These are phyloP conservation scores for Hoplostethus mediterraneus DNA, from an alignment of 2,797 vertebrate species.

Conservation along the genomic window DNA sequence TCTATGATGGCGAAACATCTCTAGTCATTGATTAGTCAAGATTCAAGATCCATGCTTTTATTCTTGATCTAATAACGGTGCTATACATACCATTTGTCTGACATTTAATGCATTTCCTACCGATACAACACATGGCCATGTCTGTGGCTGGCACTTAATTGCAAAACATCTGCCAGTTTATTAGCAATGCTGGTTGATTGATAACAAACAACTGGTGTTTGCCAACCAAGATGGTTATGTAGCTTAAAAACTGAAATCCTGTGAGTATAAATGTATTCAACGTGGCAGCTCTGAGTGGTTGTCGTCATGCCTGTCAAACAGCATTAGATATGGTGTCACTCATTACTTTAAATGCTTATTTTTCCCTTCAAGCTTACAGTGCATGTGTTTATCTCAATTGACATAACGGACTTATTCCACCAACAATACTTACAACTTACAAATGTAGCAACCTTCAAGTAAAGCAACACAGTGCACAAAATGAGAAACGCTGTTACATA, in stretches of 20 bases:
- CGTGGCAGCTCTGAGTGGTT: constrained; percentile 56
- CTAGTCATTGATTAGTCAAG: not conserved
- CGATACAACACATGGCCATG: not conserved
- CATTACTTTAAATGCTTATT: constrained; percentile 9
- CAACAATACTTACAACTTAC: not conserved
- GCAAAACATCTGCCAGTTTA: constrained; percentile 1
- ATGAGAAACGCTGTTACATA: constrained; percentile 27
- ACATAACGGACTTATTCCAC: not conserved
- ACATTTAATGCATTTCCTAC: not conserved
- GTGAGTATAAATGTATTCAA: constrained; percentile 25
- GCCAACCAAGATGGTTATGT: not conserved
- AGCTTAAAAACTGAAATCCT: constrained; percentile 14
- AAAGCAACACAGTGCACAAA: not conserved
- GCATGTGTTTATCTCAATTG: constrained; percentile 19
- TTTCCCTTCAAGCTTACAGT: constrained; percentile 11
- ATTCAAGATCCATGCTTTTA: not conserved
- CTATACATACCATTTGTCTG: not conserved
- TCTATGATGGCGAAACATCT: not conserved
- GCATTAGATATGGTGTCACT: constrained; percentile 57
- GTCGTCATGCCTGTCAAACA: constrained; percentile 56
- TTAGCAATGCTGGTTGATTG: not conserved
- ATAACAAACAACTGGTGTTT: constrained; percentile 6
- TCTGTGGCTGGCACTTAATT: not conserved
- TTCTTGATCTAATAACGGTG: not conserved
- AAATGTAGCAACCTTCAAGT: not conserved